These are phyloP conservation scores for Orycteropus afer DNA, from an alignment of 2,113 vertebrate species.

Conservation along the genomic window DNA sequence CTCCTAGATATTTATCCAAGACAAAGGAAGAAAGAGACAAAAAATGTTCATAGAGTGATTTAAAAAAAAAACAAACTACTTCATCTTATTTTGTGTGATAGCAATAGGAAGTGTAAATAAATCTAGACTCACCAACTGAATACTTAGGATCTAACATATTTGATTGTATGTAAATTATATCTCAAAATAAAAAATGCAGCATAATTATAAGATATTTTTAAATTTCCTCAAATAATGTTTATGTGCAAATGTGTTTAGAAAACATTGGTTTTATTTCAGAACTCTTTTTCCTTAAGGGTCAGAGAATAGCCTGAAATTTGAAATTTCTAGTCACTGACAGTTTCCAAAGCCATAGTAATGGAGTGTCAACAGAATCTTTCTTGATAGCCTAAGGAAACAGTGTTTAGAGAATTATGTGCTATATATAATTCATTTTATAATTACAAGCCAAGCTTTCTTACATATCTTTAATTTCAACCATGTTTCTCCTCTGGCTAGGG, in stretches of 20 bases:
- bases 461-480: constrained; percentile 46
- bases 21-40: background rate
- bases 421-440: constrained; percentile 57
- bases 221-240: background rate
- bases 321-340: background rate
- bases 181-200: constrained; percentile 5
- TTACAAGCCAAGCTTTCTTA: constrained; percentile 37
- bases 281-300: background rate
- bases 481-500: background rate
- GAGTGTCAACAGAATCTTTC: background rate
- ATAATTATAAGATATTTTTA: background rate
- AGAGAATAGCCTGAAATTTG: background rate
- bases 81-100: background rate
- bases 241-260: background rate
- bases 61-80: background rate
- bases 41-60: background rate
- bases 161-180: background rate
- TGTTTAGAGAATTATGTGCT: constrained; percentile 47
- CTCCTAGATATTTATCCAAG: too few species aligned
- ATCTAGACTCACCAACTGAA: background rate
- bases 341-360: background rate
- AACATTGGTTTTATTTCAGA: background rate
- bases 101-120: background rate
- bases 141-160: background rate
- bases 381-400: background rate